phyloP scores from a whole-genome alignment of 2,888 invertebrate genomes.

The Trachelus tabidus region DNA sequence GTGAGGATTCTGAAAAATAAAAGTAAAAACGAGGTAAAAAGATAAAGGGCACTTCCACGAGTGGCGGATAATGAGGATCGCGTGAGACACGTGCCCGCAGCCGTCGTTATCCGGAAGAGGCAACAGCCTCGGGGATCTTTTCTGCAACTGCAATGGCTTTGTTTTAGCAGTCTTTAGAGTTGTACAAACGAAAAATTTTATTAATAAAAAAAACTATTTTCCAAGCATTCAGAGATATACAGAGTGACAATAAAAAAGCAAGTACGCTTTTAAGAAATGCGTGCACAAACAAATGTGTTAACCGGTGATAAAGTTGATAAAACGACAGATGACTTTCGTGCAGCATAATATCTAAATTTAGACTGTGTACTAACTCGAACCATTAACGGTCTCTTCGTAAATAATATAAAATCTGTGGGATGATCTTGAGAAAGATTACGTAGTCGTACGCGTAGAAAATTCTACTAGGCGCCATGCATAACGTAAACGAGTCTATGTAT shows the following conservation, averaged over 20 bases:
- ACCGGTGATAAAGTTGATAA: neutral
- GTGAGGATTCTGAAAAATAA: constrained; percentile 2
- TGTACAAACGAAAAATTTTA: neutral
- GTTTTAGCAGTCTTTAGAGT: neutral
- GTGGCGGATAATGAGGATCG: constrained; percentile 58
- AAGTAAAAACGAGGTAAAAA: constrained; percentile 2
- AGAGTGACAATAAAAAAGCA: neutral
- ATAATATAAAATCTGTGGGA: neutral
- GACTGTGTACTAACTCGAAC: neutral
- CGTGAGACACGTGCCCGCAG: constrained; percentile 62
- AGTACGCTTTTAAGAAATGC: neutral
- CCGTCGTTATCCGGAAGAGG: constrained; percentile 56
- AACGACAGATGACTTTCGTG: neutral
- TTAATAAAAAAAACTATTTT: neutral
- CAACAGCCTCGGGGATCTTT: constrained; percentile 42
- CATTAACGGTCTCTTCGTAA: neutral
- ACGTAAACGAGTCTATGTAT: neutral
- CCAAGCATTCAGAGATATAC: neutral
- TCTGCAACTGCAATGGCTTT: neutral
- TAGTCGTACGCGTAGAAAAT: neutral
- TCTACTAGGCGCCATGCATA: neutral
- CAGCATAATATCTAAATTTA: neutral
- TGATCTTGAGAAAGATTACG: neutral
- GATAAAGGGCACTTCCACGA: constrained; percentile 17
- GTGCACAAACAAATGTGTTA: neutral